Conservation (phyloP, 2,113 vertebrate species). For the Spea bombifrons region DNA sequence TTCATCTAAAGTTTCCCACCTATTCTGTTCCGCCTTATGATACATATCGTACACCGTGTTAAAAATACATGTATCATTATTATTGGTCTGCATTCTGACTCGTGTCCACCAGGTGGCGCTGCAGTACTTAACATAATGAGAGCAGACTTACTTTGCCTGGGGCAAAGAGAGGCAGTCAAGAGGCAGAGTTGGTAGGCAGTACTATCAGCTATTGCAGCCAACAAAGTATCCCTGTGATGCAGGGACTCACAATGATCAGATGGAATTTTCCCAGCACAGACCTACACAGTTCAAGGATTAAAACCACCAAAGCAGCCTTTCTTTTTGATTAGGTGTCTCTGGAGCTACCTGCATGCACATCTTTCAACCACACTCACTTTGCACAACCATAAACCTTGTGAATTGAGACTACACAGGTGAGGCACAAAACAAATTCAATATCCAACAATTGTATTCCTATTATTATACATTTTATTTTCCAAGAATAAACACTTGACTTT, state of each 20-base stretch:
- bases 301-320: neutral
- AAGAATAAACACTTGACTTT: no score
- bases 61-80: no score
- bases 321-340: neutral
- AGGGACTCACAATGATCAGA: neutral
- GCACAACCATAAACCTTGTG: neutral
- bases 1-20: no score
- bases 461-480: no score
- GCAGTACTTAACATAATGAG: neutral
- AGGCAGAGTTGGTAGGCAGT: constrained; percentile 18
- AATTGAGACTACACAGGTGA: constrained; percentile 17
- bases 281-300: neutral
- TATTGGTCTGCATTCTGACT: neutral
- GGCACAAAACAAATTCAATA: neutral
- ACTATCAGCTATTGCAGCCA: neutral
- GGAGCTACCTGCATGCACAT: neutral
- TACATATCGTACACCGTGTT: no score
- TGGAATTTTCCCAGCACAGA: constrained; percentile 24
- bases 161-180: constrained; percentile 9
- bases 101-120: constrained; percentile 5
- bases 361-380: neutral
- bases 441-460: no score
- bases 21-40: no score
- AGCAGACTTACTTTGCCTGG: neutral
- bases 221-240: constrained; percentile 10